Evolutionary conservation across 2,888 invertebrate species (phyloP), one percentile per base, ranked within the genome.

Genomic region (Trilocha varians): DNA sequence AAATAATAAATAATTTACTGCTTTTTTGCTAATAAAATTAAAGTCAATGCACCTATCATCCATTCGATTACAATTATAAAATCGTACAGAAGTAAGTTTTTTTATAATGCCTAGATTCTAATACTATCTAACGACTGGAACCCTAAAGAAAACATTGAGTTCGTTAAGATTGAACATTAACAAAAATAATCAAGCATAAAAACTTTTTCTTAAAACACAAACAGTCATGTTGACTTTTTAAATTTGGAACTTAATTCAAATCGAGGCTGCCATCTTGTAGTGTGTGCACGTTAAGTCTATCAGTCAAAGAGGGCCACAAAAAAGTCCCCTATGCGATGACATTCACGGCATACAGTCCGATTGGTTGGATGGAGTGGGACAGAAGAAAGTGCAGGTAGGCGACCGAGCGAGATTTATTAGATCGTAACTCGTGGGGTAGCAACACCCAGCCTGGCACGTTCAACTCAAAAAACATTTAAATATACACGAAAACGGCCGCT

Each of bases 331-430:
- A 53, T 65, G 62, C 53, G 54, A 60, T 64, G 57, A 59, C 66
- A 55, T 67, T 67, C 63, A 57, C 55, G 53, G 62, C 62, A 61
- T 68, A 62, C 65, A 57, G 50, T 62, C 58, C 47, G 52, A 62
- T 61, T 55, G 60, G 63, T 64, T 62, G 57, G 47, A 57, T 62
- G 59, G 69, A 73, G 78, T 68, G 73, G 61, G 80, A 78, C 77
- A 78, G 77, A 80, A 79, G 80, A 80, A 78, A 80, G 78, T 78
- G 78, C 79, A 83, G 82, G 82, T 79, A 80, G 77, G 63, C 62
- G 65, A 56, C 55, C 60, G 59, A 58, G 68, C 67, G 62, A 77
- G 80, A 82, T 83, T 82, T 83, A 83, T 82, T 83, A 78, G 83
- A 79, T 78, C 80, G 80, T 83, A 82, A 82, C 78, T 68, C 66